phyloP scores from a whole-genome alignment of 2,888 invertebrate species.

The Aphidoletes aphidimyza region DNA sequence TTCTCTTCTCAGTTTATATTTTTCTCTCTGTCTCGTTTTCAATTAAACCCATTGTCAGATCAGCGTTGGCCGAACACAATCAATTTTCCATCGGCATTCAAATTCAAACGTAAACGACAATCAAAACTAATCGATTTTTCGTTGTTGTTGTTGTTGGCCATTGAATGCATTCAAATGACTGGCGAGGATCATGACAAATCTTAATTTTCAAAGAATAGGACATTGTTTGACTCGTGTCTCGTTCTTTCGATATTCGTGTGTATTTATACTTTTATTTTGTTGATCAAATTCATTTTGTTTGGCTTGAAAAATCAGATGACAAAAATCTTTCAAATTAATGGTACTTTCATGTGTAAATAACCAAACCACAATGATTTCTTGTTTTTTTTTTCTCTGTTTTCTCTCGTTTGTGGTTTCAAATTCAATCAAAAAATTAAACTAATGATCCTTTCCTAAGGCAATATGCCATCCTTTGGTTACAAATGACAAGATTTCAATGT shows the following conservation, averaged over 20 bases:
- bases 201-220: conserved; percentile 17
- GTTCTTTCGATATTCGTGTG: background rate
- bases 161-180: background rate
- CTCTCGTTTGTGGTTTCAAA: too few relatives aligned
- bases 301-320: background rate
- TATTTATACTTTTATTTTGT: background rate
- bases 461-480: background rate
- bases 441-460: conserved; percentile 30
- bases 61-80: background rate
- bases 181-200: conserved; percentile 37
- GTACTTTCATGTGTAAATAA: background rate
- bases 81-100: background rate
- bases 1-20: too few relatives aligned
- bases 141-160: background rate
- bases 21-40: background rate
- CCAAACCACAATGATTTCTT: background rate
- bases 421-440: background rate
- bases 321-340: conserved; percentile 6
- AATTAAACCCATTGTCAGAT: conserved; percentile 24
- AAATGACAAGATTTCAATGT: background rate
- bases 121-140: conserved; percentile 28
- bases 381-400: too few relatives aligned
- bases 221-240: conserved; percentile 34
- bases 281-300: background rate
- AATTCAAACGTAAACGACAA: conserved; percentile 22